phyloP scores from a whole-genome alignment of 2,113 vertebrate genomes.

The Melanerpes aurifrons region DNA sequence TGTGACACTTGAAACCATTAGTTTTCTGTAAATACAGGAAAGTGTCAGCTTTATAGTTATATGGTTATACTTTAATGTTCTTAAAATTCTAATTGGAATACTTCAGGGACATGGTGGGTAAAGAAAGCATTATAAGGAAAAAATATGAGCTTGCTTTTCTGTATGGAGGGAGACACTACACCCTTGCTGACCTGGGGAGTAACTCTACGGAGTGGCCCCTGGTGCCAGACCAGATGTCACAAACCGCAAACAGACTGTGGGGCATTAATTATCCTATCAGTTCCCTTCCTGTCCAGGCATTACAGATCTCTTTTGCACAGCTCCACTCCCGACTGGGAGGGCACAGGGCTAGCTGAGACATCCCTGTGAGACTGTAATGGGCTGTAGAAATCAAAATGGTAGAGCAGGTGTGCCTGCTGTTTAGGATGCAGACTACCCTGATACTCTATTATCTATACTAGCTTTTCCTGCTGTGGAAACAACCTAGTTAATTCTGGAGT shows the following conservation, averaged over 20 bases:
- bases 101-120: neutral
- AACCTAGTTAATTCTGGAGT: neutral
- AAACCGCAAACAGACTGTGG: rapidly evolving
- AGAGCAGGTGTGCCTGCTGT: neutral
- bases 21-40: neutral
- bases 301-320: neutral
- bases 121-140: neutral
- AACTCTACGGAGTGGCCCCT: neutral
- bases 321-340: neutral
- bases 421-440: neutral
- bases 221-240: neutral
- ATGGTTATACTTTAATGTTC: neutral
- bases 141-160: neutral
- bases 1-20: neutral
- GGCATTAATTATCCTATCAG: neutral
- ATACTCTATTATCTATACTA: neutral
- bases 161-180: neutral
- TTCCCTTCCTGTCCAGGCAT: neutral
- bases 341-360: neutral
- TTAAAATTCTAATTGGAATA: neutral
- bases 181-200: neutral
- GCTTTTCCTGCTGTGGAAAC: constrained; percentile 13
- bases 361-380: neutral
- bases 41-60: neutral
- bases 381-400: neutral